Evolutionary conservation across 1,140 invertebrate species (phyloP), one percentile per base, ranked within the genome.

Genomic region (Drosophila bocqueti): DNA sequence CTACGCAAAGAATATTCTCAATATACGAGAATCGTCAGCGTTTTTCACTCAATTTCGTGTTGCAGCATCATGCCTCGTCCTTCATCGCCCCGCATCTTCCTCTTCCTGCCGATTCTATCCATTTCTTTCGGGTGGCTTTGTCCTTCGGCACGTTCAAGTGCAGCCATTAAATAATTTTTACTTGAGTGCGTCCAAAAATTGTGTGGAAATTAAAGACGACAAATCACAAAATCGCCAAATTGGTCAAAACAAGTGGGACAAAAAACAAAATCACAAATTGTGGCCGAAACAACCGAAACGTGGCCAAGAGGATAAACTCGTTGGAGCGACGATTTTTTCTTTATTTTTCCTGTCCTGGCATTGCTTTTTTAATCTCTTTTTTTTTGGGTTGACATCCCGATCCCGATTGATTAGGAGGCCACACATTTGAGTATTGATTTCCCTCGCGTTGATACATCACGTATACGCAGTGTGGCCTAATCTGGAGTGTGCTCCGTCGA

Each of bases 121-220:
- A 66, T 46, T 59, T 46, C 59, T 79, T 69, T 66, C 45, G 40
- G 42, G 34, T 43, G 40, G 31, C 45, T 64, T 58, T 38, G 62
- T 71, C 59, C 63, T 58, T 77, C 43, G 77, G 84, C 84, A 87
- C 84, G 85, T 87, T 81, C 84, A 84, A 89, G 85, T 87, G 84
- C 84, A 90, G 52, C 76, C 81, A 85, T 90, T 85, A 90, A 90
- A 90, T 76, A 91, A 76, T 71, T 79, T 76, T 79, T 82, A 73
- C 69, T 81, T 73, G 69, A 90, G 49, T 90, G 84, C 74, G 61
- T 74, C 65, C 45, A 73, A 81, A 76, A 89, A 89, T 79, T 65
- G 54, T 68, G 71, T 57, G 63, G 71, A 55, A 89, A 85, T 90
- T 81, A 89, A 82, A 90, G 74, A 69, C 69, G 65, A 69, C 65